These are phyloP conservation scores for Invenusta paracnida DNA, from an alignment of 2,888 invertebrate species.

Conservation along the genomic window DNA sequence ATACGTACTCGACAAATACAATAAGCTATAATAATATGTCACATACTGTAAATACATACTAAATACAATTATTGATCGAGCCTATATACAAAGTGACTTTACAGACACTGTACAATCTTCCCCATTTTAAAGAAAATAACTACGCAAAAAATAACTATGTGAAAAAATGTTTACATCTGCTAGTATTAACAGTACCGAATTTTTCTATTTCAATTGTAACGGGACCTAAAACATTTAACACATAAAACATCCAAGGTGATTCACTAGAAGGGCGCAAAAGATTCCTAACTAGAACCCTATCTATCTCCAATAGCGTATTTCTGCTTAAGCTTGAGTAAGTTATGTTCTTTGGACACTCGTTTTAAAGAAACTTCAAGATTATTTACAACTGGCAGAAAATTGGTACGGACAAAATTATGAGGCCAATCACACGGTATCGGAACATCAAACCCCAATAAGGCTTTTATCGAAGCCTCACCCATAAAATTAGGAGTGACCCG, in stretches of 20 bases:
- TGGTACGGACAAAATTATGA: not conserved
- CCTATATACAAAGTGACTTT: not conserved
- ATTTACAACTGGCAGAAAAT: not conserved
- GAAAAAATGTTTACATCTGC: constrained; percentile 13
- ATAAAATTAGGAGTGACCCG: not conserved
- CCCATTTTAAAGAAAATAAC: not conserved
- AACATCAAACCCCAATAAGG: constrained; percentile 14
- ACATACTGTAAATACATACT: too few relatives aligned
- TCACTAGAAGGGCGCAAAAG: not conserved
- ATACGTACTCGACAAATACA: too few relatives aligned
- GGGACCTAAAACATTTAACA: not conserved
- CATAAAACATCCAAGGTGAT: not conserved
- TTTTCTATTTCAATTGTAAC: not conserved
- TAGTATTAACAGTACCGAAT: not conserved
- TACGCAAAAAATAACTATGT: not conserved
- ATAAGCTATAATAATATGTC: too few relatives aligned
- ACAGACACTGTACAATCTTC: not conserved
- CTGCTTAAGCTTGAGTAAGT: not conserved
- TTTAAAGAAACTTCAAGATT: not conserved
- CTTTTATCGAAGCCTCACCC: not conserved
- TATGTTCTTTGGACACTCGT: not conserved
- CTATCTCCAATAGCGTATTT: not conserved
- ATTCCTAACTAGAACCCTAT: not conserved
- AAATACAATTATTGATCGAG: too few relatives aligned
- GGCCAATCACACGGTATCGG: not conserved